These are phyloP conservation scores for Zaprionus obscuricornis DNA, from an alignment of 2,888 invertebrate species.

Conservation along the genomic window DNA sequence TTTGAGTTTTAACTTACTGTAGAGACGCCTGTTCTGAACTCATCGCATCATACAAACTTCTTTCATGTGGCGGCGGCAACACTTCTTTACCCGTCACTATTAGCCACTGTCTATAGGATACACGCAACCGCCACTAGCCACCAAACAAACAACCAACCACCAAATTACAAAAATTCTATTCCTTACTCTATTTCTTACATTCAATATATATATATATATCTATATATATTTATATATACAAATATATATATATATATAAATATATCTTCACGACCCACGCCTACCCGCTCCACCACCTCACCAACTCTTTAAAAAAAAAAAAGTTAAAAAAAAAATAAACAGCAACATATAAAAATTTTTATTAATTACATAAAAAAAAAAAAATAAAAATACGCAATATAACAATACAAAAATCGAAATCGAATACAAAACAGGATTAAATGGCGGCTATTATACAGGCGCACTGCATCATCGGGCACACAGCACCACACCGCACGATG, in stretches of 20 bases:
- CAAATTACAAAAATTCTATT: too few relatives aligned
- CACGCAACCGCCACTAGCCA: too few relatives aligned
- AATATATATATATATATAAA: too few relatives aligned
- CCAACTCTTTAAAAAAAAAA: conserved; percentile 4
- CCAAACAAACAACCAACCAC: too few relatives aligned
- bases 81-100: conserved; percentile 45
- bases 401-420: conserved; percentile 67
- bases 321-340: conserved; percentile 31
- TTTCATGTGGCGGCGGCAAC: neutral
- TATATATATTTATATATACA: too few relatives aligned
- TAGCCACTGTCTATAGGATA: too few relatives aligned
- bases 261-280: too few relatives aligned
- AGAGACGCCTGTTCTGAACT: conserved; percentile 51
- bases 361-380: too few relatives aligned
- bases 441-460: conserved; percentile 89
- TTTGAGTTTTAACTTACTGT: neutral
- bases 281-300: too few relatives aligned
- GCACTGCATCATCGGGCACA: conserved; percentile 92
- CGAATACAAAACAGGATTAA: conserved; percentile 86
- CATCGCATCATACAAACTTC: conserved; percentile 45
- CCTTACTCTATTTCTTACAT: too few relatives aligned
- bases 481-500: conserved; percentile 93
- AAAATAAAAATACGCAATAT: conserved; percentile 48
- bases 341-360: conserved; percentile 49
- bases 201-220: too few relatives aligned